These are phyloP conservation scores for Cecropterus lyciades DNA, from an alignment of 1,140 invertebrate genomes.

Conservation along the genomic window DNA sequence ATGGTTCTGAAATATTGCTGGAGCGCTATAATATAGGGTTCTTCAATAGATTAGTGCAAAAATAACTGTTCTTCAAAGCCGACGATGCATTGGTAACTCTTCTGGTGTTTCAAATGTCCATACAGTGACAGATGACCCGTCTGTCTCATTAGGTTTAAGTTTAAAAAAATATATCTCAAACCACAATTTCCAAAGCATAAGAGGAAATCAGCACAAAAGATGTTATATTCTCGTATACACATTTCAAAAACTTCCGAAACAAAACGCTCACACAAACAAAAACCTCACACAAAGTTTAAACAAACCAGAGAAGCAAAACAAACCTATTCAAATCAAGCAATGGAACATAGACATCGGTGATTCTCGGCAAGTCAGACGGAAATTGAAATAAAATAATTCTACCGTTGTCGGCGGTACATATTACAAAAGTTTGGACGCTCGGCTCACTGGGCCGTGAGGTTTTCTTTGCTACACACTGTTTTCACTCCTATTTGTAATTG, in stretches of 20 bases:
- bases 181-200: not conserved
- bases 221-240: conserved; percentile 7
- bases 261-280: conserved; percentile 24
- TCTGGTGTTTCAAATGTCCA: too few species aligned
- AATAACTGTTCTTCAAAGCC: too few species aligned
- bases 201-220: conserved; percentile 18
- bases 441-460: conserved; percentile 37
- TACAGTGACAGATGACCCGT: too few species aligned
- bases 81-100: too few species aligned
- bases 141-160: too few species aligned
- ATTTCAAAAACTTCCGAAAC: conserved; percentile 18
- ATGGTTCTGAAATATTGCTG: too few species aligned
- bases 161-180: too few species aligned
- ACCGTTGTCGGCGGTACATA: conserved; percentile 25
- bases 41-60: too few species aligned
- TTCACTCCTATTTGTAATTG: conserved; percentile 41
- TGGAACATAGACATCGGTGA: conserved; percentile 27
- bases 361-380: conserved; percentile 23
- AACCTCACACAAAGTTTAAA: conserved; percentile 36
- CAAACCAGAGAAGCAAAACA: conserved; percentile 35
- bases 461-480: conserved; percentile 38
- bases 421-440: conserved; percentile 39
- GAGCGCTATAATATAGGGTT: too few species aligned
- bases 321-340: conserved; percentile 35
- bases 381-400: conserved; percentile 33